phyloP scores from a whole-genome alignment of 2,888 invertebrate genomes.

The Cheilosia grossa region DNA sequence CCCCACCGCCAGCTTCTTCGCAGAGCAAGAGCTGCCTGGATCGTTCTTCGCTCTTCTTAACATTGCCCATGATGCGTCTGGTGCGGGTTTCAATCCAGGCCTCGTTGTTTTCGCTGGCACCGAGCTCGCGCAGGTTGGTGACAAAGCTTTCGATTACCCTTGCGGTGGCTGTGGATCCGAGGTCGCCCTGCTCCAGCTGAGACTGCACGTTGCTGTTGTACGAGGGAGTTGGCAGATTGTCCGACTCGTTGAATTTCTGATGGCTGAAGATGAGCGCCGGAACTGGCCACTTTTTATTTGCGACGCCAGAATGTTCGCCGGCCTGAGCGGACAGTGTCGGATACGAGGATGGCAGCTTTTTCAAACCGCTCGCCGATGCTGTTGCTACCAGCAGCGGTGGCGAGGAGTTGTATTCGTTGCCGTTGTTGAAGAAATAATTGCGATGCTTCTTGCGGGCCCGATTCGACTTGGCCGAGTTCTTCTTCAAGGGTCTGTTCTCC shows the following conservation, averaged over 20 bases:
- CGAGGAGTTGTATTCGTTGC: slow-evolving; percentile 25
- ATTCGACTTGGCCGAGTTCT: slow-evolving; percentile 20
- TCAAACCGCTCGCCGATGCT: slow-evolving; percentile 6
- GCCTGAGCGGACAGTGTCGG: slow-evolving; percentile 1
- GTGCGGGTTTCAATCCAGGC: slow-evolving; percentile 78
- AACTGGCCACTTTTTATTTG: slow-evolving; percentile 19
- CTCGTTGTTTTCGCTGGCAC: slow-evolving; percentile 63
- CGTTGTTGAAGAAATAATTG: slow-evolving; percentile 37
- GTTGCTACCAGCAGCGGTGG: slow-evolving; percentile 19
- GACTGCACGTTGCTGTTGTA: slow-evolving; percentile 48
- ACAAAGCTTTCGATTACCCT: slow-evolving; percentile 17
- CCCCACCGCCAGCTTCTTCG: slow-evolving; percentile 78
- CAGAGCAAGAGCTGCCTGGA: slow-evolving; percentile 78
- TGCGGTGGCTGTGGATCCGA: slow-evolving; percentile 29
- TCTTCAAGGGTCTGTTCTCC: slow-evolving; percentile 8
- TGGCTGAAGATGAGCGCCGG: slow-evolving; percentile 15
- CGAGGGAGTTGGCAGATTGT: slow-evolving; percentile 23
- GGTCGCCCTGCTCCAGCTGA: slow-evolving; percentile 30
- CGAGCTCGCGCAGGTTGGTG: slow-evolving; percentile 30
- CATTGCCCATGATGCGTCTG: slow-evolving; percentile 78
- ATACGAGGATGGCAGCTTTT: neutral
- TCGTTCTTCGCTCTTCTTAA: slow-evolving; percentile 79
- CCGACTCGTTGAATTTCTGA: slow-evolving; percentile 8
- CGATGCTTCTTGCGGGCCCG: slow-evolving; percentile 32
- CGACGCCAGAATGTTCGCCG: neutral